Evolutionary conservation across 2,113 vertebrate species (phyloP).

Genomic region (Apteryx owenii): DNA sequence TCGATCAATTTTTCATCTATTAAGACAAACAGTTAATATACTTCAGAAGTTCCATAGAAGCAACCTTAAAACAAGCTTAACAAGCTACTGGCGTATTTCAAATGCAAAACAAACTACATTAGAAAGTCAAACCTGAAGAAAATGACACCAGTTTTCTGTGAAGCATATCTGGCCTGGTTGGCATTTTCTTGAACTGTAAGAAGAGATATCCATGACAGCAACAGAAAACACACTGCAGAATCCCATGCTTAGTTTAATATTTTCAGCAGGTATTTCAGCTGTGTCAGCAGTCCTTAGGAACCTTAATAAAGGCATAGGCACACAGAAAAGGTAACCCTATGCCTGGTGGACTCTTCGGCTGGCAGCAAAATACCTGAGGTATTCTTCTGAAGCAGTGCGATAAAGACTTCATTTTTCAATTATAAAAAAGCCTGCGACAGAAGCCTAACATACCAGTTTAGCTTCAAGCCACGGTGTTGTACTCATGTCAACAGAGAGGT

Average conservation of each 20-base stretch:
- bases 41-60: neutral
- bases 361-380: neutral
- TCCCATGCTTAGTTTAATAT: neutral
- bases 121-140: neutral
- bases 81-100: neutral
- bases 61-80: neutral
- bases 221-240: neutral
- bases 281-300: neutral
- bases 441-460: neutral
- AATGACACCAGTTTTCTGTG: neutral
- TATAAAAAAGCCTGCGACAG: accelerated
- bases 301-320: too few species aligned
- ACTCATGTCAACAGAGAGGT: neutral
- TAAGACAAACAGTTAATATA: neutral
- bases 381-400: neutral
- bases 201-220: neutral
- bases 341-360: too few species aligned
- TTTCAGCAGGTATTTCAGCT: neutral
- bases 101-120: neutral
- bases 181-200: neutral
- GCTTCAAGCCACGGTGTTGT: neutral
- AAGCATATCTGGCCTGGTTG: neutral
- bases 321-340: neutral
- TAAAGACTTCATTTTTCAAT: neutral
- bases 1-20: neutral